phyloP scores from a whole-genome alignment of 2,797 vertebrate species.

The Anguilla megastoma region DNA sequence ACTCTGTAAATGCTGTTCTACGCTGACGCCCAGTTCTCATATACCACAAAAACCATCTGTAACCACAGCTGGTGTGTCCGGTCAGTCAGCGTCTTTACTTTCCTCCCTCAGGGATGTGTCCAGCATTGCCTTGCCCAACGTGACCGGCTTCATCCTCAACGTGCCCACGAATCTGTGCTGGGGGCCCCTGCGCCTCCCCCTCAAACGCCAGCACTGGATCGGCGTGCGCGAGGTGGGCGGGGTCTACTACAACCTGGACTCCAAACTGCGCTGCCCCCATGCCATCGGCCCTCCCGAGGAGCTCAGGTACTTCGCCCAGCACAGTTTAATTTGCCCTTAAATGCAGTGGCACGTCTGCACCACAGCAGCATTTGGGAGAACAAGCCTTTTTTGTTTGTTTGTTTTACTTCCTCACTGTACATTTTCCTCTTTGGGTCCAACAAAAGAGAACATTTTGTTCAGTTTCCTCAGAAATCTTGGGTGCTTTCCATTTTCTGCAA shows the following conservation, averaged over 20 bases:
- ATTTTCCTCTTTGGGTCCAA: neutral
- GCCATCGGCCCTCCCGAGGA: conserved; percentile 87
- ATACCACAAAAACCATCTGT: neutral
- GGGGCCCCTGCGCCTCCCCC: conserved; percentile 91
- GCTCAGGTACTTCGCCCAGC: conserved; percentile 78
- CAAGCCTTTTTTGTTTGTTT: neutral
- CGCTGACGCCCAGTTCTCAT: too few species aligned
- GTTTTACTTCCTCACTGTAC: neutral
- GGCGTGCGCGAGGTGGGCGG: conserved; percentile 92
- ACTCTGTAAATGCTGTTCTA: too few species aligned
- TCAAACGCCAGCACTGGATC: conserved; percentile 98
- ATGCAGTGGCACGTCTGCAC: neutral
- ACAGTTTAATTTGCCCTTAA: neutral
- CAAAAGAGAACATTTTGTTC: neutral
- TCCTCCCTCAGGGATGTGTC: conserved; percentile 76
- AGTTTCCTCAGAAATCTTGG: neutral
- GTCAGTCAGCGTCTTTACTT: neutral
- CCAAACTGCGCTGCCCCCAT: conserved; percentile 81
- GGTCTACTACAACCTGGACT: conserved; percentile 93
- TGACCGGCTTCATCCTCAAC: conserved; percentile 96
- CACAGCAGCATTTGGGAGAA: neutral
- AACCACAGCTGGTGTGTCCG: neutral
- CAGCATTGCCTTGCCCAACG: conserved; percentile 86
- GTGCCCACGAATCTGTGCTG: conserved; percentile 95
- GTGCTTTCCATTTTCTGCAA: neutral